Conservation (phyloP, 2,113 vertebrate species). For the Thunnus thynnus region DNA sequence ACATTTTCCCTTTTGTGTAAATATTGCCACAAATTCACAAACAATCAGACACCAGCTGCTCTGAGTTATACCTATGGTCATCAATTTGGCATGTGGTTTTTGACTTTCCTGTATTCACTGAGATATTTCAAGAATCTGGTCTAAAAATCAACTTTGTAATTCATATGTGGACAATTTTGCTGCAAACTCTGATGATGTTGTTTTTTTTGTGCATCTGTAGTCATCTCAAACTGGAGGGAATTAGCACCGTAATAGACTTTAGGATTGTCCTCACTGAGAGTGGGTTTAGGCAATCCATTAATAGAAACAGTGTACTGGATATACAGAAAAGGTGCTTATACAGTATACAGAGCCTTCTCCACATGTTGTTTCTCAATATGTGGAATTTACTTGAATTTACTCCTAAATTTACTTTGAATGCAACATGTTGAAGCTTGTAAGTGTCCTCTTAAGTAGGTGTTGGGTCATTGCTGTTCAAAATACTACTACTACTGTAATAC, state of each 20-base stretch:
- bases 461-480: background rate
- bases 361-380: background rate
- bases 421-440: background rate
- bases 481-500: too few relatives aligned
- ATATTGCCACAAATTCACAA: background rate
- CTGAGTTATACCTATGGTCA: background rate
- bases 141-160: background rate
- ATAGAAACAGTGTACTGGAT: constrained; percentile 34
- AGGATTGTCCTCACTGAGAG: constrained; percentile 38
- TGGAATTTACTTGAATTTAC: background rate
- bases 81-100: background rate
- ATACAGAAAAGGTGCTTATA: constrained; percentile 48
- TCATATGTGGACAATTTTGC: background rate
- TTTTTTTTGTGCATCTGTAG: background rate
- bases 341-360: background rate
- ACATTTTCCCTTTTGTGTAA: constrained; percentile 22
- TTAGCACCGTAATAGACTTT: constrained; percentile 37
- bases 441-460: background rate
- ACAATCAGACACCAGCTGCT: background rate
- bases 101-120: too few relatives aligned
- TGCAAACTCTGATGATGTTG: background rate
- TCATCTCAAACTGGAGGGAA: constrained; percentile 2
- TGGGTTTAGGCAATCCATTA: constrained; percentile 49
- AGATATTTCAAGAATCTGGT: background rate
- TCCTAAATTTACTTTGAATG: background rate